These are phyloP conservation scores for Dasyornis broadbenti DNA, from an alignment of 2,113 vertebrate species.

Conservation along the genomic window DNA sequence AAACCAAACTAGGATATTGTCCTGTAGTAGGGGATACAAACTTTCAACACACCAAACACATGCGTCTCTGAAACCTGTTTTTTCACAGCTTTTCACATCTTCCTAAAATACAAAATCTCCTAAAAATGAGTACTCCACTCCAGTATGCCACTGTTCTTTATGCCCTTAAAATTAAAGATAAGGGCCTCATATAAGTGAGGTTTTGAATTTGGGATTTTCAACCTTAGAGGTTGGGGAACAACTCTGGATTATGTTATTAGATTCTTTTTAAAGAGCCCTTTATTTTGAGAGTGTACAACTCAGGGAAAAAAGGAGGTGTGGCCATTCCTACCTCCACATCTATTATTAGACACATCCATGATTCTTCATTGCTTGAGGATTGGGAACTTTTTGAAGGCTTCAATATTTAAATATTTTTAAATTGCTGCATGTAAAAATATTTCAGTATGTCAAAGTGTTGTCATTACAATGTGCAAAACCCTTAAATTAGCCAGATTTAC, in stretches of 20 bases:
- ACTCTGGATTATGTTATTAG: neutral
- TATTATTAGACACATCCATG: neutral
- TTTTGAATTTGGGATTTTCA: neutral
- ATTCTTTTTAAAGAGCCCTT: neutral
- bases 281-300: neutral
- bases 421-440: neutral
- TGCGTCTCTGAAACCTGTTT: neutral
- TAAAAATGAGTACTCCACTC: neutral
- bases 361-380: neutral
- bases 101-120: neutral
- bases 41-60: neutral
- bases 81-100: neutral
- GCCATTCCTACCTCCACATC: neutral
- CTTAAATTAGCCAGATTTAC: neutral
- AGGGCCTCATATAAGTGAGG: neutral
- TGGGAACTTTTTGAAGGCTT: neutral
- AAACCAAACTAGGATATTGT: neutral
- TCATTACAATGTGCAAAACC: neutral
- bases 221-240: neutral
- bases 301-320: neutral
- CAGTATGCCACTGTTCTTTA: neutral
- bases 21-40: neutral
- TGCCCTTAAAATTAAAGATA: neutral
- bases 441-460: neutral
- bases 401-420: neutral